Evolutionary conservation across 1,140 invertebrate species (phyloP), one percentile per base, ranked within the genome.

Genomic region (Aplysia californica): DNA sequence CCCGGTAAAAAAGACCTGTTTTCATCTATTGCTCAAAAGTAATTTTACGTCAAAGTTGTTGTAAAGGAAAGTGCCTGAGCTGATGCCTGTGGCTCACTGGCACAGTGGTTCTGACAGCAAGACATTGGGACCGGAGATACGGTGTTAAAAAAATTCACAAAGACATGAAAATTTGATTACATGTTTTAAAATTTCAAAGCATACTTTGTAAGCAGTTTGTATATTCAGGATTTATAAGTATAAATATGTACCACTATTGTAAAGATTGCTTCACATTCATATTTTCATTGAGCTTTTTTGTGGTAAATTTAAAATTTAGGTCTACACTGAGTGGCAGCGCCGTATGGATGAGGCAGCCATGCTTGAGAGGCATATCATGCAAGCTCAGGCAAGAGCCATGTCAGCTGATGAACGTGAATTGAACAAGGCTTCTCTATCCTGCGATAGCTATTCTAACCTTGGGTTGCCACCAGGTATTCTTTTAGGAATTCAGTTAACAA

Each of bases 321-420:
- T 88, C 15, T 85, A 88, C 80, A 77, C 84, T 68, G 87, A 89
- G 67, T 77, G 85, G 75, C 85, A 88, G 68, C 80, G 79, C 44
- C 79, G 88, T 39, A 82, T 89, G 77, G 84, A 86, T 66, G 87
- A 89, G 68, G 86, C 86, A 50, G 85, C 89, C 50, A 88, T 88
- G 86, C 75, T 90, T 31, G 89, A 90, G 78, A 77, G 85, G 35
- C 89, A 90, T 66, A 89, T 90, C 59, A 87, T 90, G 85, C 86
- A 90, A 76, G 87, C 89, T 5, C 86, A 89, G 73, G 89, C 88
- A 6, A 78, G 85, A 44, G 88, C 89, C 33, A 87, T 88, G 84
- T 88, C 88, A 33, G 86, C 87, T 65, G 89, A 90, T 79, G 88
- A 90, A 65, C 77, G 87, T 35, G 86, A 85, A 68, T 58, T 88